Conservation (phyloP, 2,888 invertebrate genomes). For the Amiota communis region DNA sequence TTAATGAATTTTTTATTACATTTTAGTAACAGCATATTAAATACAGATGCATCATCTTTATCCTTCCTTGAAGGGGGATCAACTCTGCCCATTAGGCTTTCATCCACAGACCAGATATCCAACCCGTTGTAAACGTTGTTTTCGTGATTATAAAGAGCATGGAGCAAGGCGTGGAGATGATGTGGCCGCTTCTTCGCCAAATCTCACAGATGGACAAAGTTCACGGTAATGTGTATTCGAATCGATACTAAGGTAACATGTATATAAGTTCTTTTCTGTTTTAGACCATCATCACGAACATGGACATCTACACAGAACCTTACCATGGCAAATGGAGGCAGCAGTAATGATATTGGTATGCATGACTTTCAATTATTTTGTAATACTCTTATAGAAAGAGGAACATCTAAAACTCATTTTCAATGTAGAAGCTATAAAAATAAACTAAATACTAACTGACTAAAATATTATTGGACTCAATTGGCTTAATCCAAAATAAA, state of each 20-base stretch:
- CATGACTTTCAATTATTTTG: neutral
- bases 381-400: no score
- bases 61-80: slow-evolving; percentile 83
- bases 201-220: slow-evolving; percentile 79
- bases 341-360: slow-evolving; percentile 70
- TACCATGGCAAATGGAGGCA: slow-evolving; percentile 60
- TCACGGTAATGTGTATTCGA: slow-evolving; percentile 73
- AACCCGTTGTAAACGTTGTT: slow-evolving; percentile 93
- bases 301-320: slow-evolving; percentile 88
- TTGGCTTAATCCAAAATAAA: no score
- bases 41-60: slow-evolving; percentile 73
- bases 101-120: slow-evolving; percentile 96
- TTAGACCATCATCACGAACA: slow-evolving; percentile 75
- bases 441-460: no score
- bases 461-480: no score
- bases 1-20: neutral
- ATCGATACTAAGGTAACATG: neutral
- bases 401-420: no score
- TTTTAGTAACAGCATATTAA: neutral
- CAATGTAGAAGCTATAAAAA: no score
- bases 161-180: slow-evolving; percentile 83
- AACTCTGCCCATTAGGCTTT: slow-evolving; percentile 92
- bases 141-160: slow-evolving; percentile 93
- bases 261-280: slow-evolving; percentile 5
- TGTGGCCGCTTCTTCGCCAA: slow-evolving; percentile 85